These are phyloP conservation scores for Sphaerophoria rueppellii DNA, from an alignment of 2,888 invertebrate genomes.

Conservation along the genomic window DNA sequence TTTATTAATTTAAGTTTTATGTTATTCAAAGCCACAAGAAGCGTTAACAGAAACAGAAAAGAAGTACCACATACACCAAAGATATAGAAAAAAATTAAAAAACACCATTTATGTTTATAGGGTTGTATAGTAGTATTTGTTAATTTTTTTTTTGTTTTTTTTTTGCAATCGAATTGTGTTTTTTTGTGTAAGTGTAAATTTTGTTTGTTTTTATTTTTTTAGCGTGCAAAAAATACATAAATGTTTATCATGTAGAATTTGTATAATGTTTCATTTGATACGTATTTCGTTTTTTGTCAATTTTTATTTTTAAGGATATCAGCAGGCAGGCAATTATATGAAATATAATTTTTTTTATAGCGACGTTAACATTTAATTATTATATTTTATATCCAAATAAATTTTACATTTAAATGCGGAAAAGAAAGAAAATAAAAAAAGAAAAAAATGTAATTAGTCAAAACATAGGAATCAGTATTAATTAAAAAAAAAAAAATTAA, in stretches of 20 bases:
- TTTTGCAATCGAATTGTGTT: constrained; percentile 54
- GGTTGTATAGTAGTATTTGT: constrained; percentile 51
- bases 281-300: constrained; percentile 61
- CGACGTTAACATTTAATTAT: constrained; percentile 73
- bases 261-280: constrained; percentile 62
- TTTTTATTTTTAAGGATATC: constrained; percentile 59
- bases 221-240: constrained; percentile 73
- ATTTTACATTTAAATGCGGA: constrained; percentile 75
- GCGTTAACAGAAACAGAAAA: constrained; percentile 74
- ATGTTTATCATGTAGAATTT: constrained; percentile 53
- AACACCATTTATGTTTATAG: constrained; percentile 72
- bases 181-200: constrained; percentile 23
- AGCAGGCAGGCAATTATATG: constrained; percentile 74
- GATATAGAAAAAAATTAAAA: constrained; percentile 71
- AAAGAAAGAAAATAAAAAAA: constrained; percentile 75
- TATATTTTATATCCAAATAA: constrained; percentile 67
- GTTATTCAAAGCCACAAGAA: constrained; percentile 74
- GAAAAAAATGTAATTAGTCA: constrained; percentile 76
- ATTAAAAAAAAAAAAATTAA: constrained; percentile 69
- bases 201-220: constrained; percentile 56
- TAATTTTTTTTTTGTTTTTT: constrained; percentile 37
- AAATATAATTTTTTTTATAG: constrained; percentile 61
- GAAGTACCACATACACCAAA: constrained; percentile 74
- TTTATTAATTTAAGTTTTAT: constrained; percentile 37
- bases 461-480: constrained; percentile 73